Conservation (phyloP, 2,797 vertebrate species). For the Syncerus caffer region DNA sequence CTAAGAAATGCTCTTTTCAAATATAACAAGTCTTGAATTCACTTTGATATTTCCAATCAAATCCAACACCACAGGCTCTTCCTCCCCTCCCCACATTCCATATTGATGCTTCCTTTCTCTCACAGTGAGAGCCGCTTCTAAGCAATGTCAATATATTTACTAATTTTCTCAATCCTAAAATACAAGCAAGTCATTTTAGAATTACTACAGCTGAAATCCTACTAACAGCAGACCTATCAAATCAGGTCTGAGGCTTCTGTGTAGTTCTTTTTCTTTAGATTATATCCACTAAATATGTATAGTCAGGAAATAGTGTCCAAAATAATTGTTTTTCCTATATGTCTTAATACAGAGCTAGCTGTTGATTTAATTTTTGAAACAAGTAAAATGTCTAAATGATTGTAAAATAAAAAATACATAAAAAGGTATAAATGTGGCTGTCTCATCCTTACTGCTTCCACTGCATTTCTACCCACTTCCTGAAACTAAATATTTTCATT, state of each 20-base stretch:
- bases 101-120: not conserved
- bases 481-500: not conserved
- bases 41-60: not conserved
- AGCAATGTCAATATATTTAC: not conserved
- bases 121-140: not conserved
- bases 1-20: not conserved
- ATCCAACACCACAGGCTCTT: not conserved
- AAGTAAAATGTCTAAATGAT: not conserved
- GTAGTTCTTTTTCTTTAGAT: not conserved
- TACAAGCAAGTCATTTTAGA: not conserved
- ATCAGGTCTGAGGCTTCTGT: not conserved
- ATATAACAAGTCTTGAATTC: not conserved
- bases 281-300: not conserved
- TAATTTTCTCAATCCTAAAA: not conserved
- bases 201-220: not conserved
- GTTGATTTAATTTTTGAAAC: not conserved
- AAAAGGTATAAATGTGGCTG: not conserved
- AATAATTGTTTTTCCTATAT: not conserved
- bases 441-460: not conserved
- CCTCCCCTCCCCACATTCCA: not conserved
- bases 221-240: not conserved
- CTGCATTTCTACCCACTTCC: not conserved
- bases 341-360: not conserved
- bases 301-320: not conserved
- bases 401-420: not conserved